Conservation (phyloP, 2,113 vertebrate genomes). For the Isichthys henryi region DNA sequence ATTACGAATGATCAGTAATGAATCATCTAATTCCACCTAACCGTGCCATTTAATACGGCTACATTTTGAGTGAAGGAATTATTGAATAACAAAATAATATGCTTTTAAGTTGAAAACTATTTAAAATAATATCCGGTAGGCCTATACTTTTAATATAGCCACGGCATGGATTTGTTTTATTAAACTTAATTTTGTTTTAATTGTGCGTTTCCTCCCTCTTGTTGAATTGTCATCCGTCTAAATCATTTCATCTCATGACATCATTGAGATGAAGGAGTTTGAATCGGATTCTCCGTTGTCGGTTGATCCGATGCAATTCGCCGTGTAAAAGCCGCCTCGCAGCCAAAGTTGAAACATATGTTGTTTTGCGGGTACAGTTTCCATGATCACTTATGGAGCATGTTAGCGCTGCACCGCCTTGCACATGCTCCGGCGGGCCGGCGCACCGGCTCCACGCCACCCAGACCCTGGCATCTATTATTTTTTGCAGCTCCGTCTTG, state of each 20-base stretch:
- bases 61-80: neutral
- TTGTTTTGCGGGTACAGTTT: constrained; percentile 59
- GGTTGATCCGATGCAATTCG: constrained; percentile 24
- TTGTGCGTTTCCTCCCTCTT: constrained; percentile 26
- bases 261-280: constrained; percentile 45
- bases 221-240: constrained; percentile 32
- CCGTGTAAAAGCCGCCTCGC: constrained; percentile 27
- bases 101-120: neutral
- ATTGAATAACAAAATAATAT: neutral
- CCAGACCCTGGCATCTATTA: neutral
- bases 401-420: constrained; percentile 11
- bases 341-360: constrained; percentile 74
- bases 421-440: constrained; percentile 33
- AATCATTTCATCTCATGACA: constrained; percentile 36
- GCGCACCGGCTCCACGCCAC: neutral
- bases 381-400: constrained; percentile 54
- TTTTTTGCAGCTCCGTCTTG: neutral
- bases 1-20: neutral
- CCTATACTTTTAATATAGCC: neutral
- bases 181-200: constrained; percentile 28
- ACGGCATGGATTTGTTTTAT: constrained; percentile 18
- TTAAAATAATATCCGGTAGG: neutral
- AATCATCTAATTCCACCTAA: neutral
- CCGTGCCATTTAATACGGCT: neutral
- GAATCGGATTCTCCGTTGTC: constrained; percentile 42